phyloP scores from a whole-genome alignment of 2,888 invertebrate species.

The Ectemnius lituratus region DNA sequence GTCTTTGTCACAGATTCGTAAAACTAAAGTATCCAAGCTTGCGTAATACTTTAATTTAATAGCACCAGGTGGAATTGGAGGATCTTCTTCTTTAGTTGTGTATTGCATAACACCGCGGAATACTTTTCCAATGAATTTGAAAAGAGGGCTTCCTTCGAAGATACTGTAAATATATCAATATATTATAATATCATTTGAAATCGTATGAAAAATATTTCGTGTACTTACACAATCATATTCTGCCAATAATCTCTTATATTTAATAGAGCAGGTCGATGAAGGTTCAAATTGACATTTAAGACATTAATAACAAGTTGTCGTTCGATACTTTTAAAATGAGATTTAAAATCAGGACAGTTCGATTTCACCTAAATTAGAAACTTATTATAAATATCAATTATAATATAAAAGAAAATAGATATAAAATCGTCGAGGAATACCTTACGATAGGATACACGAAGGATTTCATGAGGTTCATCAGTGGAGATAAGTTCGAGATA shows the following conservation, averaged over 20 bases:
- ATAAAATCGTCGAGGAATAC: conserved; percentile 74
- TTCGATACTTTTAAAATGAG: conserved; percentile 89
- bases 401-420: background rate
- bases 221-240: conserved; percentile 79
- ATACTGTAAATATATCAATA: conserved; percentile 49
- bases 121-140: conserved; percentile 56
- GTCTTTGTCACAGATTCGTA: conserved; percentile 86
- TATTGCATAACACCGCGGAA: conserved; percentile 59
- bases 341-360: conserved; percentile 89
- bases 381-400: background rate
- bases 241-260: conserved; percentile 83
- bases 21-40: conserved; percentile 81
- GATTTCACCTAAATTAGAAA: conserved; percentile 83
- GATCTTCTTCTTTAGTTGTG: conserved; percentile 78
- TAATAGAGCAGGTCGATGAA: conserved; percentile 86
- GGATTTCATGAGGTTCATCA: conserved; percentile 81
- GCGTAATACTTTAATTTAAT: conserved; percentile 81
- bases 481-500: conserved; percentile 87
- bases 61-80: conserved; percentile 86
- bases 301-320: conserved; percentile 87
- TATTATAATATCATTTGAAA: background rate
- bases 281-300: conserved; percentile 81
- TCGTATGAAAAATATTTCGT: background rate
- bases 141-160: conserved; percentile 57
- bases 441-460: conserved; percentile 87